A percentile compares a stretch with the other conserved stretches of the same genome.
Evolutionary conservation across 2,113 vertebrate species (phyloP).

Genomic region (Tragelaphus imberbis): DNA sequence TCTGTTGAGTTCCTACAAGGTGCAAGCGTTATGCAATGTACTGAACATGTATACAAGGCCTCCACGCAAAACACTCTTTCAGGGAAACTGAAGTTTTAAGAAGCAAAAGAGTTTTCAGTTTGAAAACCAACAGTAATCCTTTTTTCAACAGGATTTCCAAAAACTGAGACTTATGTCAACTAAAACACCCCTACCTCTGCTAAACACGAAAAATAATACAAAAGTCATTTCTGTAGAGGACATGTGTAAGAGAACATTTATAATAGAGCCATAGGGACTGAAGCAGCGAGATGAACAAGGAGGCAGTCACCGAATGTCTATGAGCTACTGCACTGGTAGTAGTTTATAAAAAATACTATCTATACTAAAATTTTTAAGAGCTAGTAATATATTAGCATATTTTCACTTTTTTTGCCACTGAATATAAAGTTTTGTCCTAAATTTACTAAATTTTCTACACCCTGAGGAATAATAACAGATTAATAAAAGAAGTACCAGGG

Average conservation of each 20-base stretch:
- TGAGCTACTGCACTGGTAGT: constrained; percentile 42
- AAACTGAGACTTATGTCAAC: constrained; percentile 9
- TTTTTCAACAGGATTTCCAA: background rate
- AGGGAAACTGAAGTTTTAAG: background rate
- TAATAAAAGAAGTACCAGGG: constrained; percentile 61
- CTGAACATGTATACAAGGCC: background rate
- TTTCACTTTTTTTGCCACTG: constrained; percentile 56
- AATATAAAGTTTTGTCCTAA: constrained; percentile 76
- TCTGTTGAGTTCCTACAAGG: background rate
- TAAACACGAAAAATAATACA: background rate
- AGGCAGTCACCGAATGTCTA: constrained; percentile 24
- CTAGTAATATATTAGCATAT: constrained; percentile 50
- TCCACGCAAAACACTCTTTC: background rate
- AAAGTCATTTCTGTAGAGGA: constrained; percentile 5
- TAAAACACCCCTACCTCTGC: background rate
- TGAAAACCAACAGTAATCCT: constrained; percentile 19
- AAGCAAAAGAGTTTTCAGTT: background rate
- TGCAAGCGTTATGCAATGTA: background rate
- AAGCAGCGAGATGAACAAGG: background rate
- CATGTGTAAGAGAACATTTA: background rate
- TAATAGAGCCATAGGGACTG: background rate
- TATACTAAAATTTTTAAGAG: constrained; percentile 48
- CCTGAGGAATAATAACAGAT: constrained; percentile 79
- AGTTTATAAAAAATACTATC: constrained; percentile 68
- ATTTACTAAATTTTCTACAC: constrained; percentile 74